Base-by-base conservation (phyloP, 1,140 invertebrate species). In the Hermatobates lingyangjiaoensis region DNA sequence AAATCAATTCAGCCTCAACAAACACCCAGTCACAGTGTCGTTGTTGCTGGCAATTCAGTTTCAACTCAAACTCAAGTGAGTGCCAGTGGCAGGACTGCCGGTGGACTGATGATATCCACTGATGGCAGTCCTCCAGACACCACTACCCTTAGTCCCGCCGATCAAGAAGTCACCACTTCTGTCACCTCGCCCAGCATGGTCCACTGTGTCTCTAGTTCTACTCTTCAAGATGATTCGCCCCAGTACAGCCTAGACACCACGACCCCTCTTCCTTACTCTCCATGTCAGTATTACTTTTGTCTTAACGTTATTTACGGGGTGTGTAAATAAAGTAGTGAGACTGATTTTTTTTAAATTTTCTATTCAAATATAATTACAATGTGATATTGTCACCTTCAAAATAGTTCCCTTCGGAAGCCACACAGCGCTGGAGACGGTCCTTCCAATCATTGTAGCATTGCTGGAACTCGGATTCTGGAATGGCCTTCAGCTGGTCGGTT, bases 191-290 rank as follows among this genome's bases (percentile, higher is more conserved):
- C 52, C 28, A 57, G 58, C 1, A 83, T 83, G 80, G 84, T 87
- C 20, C 83, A 87, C 63, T 87, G 81, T 61, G 78, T 87, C 45
- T 87, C 84, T 2, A 86, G 82, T 60, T 86, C 82, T 60, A 61
- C 56, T 27, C 58, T 58, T 38, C 55, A 58, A 20, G 59, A 60
- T 21, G 54, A 55, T 27, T 30, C 39, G 10, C 50, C 42, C 23
- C 39, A 21, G 5, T 23, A 51, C 18, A 45, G 52, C 10, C 47
- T 27, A 12, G 51, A 55, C 42, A 44, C 25, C 45, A 48, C 4
- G 3, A 26, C 21, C 10, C 5, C 18, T 21, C 14, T n/a, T 52
- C 18, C 26, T 10, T 45, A 21, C 4, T 46, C 38, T 27, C n/a
- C 21, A 50, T n/a, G n/a, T 49, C 26, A 14, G 15, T 18, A 40